Base-by-base conservation (phyloP, 2,888 invertebrate species). In the Cylloceria caligata region DNA sequence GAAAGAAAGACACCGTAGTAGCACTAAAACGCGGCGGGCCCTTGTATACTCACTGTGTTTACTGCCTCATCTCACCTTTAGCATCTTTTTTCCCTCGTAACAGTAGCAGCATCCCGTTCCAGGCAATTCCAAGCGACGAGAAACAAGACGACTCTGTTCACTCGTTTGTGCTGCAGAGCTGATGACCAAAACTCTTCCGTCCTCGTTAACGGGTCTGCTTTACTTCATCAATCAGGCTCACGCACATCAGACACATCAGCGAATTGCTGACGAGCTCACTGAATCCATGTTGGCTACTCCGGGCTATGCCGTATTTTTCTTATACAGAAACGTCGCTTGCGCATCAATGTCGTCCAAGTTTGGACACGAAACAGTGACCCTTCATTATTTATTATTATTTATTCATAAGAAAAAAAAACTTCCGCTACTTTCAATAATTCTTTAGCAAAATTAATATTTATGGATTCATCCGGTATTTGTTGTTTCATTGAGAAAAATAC, bases 21-120 rank as follows among this genome's bases (percentile, higher is more conserved):
- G 75, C 74, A 83, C 73, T 81, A 75, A 81, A 80, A 72, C 60
- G 49, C 72, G 72, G 47, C 52, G 42, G 49, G 80, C 39, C 76
- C 52, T 68, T 72, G 71, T 76, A 80, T 69, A 60, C 49, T 49
- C 16, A 57, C 81, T 82, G 86, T 88, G 88, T 88, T 89, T 88
- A 88, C 87, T 84, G 74, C 86, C 75, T 16, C 55, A 49, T 75
- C 65, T 75, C 75, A 39, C 55, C 55, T 55, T 69, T 21, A 24
- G n/a, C 39, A 19, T 6, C 24, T 24, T 36, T 7, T 9, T 52
- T 6, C 42, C 1, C 3, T 19, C 5, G 13, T 7, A 21, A 16
- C 24, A 24, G 49, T 21, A 52, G 11, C 27, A 49, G 27, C 5
- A 24, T 27, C 36, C 49, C 27, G 64, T 36, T 13, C 65, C 30